A percentile compares a stretch with the other conserved stretches of the same genome.
Evolutionary conservation across 2,797 vertebrate species (phyloP).

Genomic region (Lacerta bilineata): DNA sequence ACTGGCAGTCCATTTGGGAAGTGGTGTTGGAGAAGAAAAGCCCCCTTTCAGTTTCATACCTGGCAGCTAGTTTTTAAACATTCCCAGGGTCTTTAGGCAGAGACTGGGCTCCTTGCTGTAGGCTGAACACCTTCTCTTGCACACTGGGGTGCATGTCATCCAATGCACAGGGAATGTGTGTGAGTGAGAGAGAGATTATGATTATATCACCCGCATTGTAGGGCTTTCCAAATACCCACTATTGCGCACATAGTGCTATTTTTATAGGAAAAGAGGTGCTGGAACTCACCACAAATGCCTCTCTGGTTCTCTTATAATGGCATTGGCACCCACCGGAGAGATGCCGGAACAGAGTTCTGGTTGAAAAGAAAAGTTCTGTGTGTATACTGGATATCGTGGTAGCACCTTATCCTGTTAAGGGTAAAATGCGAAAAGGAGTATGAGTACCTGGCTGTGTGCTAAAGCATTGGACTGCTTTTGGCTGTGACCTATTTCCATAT

Average conservation of each 20-base stretch:
- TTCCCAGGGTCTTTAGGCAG: not conserved
- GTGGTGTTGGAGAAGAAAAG: not conserved
- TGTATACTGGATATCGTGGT: not conserved
- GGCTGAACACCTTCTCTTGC: not conserved
- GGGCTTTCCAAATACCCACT: not conserved
- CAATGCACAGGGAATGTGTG: not conserved
- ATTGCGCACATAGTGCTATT: no score
- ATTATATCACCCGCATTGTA: not conserved
- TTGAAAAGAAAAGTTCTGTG: no score
- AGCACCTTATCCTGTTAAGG: not conserved
- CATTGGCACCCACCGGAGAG: no score
- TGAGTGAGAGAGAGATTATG: no score
- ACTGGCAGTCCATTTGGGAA: not conserved
- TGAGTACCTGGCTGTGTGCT: not conserved
- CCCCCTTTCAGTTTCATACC: not conserved
- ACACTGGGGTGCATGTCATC: not conserved
- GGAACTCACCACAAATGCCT: no score
- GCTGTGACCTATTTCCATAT: constrained; percentile 45
- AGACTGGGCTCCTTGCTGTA: not conserved
- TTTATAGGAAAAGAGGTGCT: no score
- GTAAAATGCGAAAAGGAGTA: not conserved
- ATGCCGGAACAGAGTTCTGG: no score
- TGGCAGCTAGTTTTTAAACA: not conserved
- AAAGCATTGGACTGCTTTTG: not conserved
- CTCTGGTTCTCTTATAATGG: no score